Conservation (phyloP, 2,113 vertebrate genomes). For the Capreolus pygargus region DNA sequence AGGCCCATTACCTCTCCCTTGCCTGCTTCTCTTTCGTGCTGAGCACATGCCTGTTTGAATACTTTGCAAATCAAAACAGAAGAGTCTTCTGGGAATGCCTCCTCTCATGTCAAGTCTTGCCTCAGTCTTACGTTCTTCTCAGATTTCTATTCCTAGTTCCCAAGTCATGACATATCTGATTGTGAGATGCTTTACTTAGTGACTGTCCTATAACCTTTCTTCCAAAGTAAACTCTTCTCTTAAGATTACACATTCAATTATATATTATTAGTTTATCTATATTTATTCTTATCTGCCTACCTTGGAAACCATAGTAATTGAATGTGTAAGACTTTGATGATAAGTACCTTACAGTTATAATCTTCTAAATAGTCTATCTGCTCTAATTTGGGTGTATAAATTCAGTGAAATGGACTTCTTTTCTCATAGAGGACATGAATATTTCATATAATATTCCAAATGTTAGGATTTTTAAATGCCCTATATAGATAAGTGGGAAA, state of each 20-base stretch:
- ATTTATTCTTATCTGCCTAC: not conserved
- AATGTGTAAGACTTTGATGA: not conserved
- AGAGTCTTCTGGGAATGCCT: not conserved
- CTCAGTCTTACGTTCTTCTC: not conserved
- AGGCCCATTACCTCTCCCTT: not conserved
- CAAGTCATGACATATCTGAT: not conserved
- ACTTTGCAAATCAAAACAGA: not conserved
- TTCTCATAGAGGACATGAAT: not conserved
- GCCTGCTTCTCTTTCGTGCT: not conserved
- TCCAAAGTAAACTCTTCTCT: not conserved
- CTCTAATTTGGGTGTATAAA: not conserved
- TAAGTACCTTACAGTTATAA: not conserved
- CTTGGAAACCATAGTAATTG: not conserved
- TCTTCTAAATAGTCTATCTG: not conserved
- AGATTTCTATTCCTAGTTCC: not conserved
- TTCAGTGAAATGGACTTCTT: not conserved
- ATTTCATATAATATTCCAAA: not conserved
- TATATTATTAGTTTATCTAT: not conserved
- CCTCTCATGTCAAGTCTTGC: not conserved
- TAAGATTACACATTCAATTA: not conserved
- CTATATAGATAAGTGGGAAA: not conserved
- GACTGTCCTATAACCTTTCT: not conserved
- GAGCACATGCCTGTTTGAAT: not conserved
- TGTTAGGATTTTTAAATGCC: not conserved
- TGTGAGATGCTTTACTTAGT: not conserved